Evolutionary conservation across 2,797 vertebrate genomes (phyloP), one percentile per base, ranked within the genome.

Genomic region (Crocidura indochinensis): DNA sequence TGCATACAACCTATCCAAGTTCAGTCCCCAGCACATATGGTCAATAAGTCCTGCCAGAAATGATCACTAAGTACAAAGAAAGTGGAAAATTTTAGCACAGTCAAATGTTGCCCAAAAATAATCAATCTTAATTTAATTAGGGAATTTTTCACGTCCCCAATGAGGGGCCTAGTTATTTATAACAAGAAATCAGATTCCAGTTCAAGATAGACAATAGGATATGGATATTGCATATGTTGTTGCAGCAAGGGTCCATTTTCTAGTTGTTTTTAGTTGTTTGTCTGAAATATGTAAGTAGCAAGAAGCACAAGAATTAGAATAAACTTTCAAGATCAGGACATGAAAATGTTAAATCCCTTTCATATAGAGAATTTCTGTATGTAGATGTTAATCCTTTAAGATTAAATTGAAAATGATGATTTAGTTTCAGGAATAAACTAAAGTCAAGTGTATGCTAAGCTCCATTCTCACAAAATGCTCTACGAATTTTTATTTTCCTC

Each of bases 171-270:
- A 92, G 73, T 93, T 93, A 51, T 74, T 88, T 83, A 27, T 64
- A 88, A 91, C 47, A 81, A 12, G 79, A 84, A 95, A 91, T 90
- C 65, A 51, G 51, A 73, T 49, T 38, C 20, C 51, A 78, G 84
- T 87, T 88, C 92, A 95, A 94, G 86, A 88, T 64, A 51, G 90
- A 56, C 31, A 62, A 15, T 71, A 79, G 75, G 75, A 84, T 91
- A 46, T 88, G 81, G 60, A 62, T 88, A 90, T 74, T 87, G 46
- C 74, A 77, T 88, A 67, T 94, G 69, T 90, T 38, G 31, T 38
- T 64, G 44, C 46, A 80, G 64, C 81, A 69, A 46, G 81, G 73
- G 27, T 62, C 83, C 44, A 65, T 94, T 93, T 94, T 90, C 38
- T 24, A 27, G 69, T 88, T 86, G 24, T 64, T 47, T 86, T 76